Percentiles rank a stretch among this genome's conserved stretches.
These are phyloP conservation scores for Chlorodrepanis virens DNA, from an alignment of 2,113 vertebrate species.

Conservation along the genomic window DNA sequence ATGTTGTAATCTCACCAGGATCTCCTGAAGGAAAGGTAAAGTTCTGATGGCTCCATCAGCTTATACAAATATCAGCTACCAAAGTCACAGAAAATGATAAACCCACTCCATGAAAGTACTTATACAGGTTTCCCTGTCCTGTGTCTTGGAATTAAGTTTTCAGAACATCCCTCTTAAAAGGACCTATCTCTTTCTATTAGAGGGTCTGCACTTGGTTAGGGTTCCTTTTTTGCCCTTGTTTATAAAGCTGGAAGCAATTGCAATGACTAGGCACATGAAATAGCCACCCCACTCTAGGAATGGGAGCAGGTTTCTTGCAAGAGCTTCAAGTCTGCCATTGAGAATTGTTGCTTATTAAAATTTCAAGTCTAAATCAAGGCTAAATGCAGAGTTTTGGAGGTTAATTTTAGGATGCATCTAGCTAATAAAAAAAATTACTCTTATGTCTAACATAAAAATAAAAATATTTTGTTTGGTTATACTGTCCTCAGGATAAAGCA, in stretches of 20 bases:
- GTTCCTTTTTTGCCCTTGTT: neutral
- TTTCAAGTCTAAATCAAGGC: neutral
- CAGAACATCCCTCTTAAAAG: neutral
- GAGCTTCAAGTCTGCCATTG: neutral
- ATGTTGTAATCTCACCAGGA: neutral
- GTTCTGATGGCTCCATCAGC: neutral
- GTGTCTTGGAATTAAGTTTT: neutral
- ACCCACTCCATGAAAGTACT: neutral
- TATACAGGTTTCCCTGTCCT: neutral
- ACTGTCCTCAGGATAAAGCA: neutral
- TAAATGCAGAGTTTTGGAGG: neutral
- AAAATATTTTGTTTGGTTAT: neutral
- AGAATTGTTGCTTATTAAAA: neutral
- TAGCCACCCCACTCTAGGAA: fast-evolving
- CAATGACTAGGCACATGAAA: neutral
- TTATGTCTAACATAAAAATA: neutral
- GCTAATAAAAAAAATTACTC: neutral
- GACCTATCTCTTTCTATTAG: neutral
- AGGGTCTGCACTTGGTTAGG: neutral
- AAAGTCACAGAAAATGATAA: neutral
- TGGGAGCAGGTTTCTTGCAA: neutral
- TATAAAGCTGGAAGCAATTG: neutral
- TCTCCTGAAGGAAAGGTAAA: neutral
- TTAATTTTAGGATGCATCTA: neutral
- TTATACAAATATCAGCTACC: neutral